Conservation (phyloP, 2,797 vertebrate genomes). For the Telmatherina bonti region DNA sequence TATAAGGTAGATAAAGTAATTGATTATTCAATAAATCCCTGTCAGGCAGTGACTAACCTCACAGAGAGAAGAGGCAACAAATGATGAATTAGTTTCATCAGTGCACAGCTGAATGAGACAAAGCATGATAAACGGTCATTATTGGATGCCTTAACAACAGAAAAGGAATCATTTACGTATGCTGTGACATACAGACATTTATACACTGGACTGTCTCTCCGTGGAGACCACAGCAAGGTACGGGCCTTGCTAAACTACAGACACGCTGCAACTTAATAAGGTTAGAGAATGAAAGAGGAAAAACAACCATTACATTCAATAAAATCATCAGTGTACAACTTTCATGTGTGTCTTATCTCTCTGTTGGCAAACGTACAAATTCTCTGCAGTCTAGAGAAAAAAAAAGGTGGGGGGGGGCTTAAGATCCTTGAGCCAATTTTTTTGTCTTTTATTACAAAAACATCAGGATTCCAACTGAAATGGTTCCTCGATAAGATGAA, state of each 20-base stretch:
- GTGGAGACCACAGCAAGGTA: conserved; percentile 3
- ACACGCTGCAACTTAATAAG: neutral
- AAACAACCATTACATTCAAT: conserved; percentile 7
- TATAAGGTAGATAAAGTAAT: conserved; percentile 92
- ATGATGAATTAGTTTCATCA: conserved; percentile 85
- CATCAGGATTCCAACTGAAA: conserved; percentile 47
- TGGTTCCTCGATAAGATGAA: conserved; percentile 47
- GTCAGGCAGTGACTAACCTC: conserved; percentile 79
- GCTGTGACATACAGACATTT: conserved; percentile 7
- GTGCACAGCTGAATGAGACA: conserved; percentile 45
- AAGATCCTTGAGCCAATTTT: conserved; percentile 40
- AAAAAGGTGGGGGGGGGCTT: conserved; percentile 19
- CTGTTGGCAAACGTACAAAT: conserved; percentile 37
- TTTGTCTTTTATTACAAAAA: conserved; percentile 46
- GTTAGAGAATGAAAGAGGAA: conserved; percentile 1
- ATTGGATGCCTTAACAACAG: conserved; percentile 18
- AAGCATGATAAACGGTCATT: conserved; percentile 45
- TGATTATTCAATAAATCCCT: conserved; percentile 92
- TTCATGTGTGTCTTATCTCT: conserved; percentile 15
- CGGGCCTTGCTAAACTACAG: conserved; percentile 3
- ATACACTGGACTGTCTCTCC: conserved; percentile 4
- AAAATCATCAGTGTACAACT: conserved; percentile 1
- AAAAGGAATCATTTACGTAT: neutral
- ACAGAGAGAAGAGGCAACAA: conserved; percentile 77
- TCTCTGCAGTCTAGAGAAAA: conserved; percentile 21